phyloP scores from a whole-genome alignment of 2,888 invertebrate genomes.

The Lasioglossum morio region DNA sequence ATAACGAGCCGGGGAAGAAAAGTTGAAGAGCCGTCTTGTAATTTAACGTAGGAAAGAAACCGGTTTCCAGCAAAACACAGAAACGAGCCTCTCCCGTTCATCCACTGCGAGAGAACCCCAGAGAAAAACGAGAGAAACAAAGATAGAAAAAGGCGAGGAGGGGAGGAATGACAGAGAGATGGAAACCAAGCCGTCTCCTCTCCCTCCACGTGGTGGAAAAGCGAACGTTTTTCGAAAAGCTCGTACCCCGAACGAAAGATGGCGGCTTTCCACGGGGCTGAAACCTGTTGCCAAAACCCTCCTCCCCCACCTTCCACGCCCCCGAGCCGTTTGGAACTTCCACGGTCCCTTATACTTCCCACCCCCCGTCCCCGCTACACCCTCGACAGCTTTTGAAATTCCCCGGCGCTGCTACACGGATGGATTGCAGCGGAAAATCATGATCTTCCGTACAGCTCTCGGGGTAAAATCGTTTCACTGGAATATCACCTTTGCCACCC shows the following conservation, averaged over 20 bases:
- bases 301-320: slow-evolving; percentile 61
- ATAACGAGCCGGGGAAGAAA: slow-evolving; percentile 66
- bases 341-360: slow-evolving; percentile 39
- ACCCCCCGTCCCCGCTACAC: slow-evolving; percentile 20
- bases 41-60: slow-evolving; percentile 78
- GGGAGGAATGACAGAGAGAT: neutral
- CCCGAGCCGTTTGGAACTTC: slow-evolving; percentile 47
- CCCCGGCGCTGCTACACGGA: slow-evolving; percentile 50
- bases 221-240: slow-evolving; percentile 81
- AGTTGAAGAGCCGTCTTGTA: slow-evolving; percentile 74
- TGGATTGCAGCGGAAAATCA: slow-evolving; percentile 40
- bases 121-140: slow-evolving; percentile 27
- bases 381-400: slow-evolving; percentile 54
- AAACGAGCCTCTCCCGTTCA: slow-evolving; percentile 55
- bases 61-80: slow-evolving; percentile 81
- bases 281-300: slow-evolving; percentile 82
- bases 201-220: slow-evolving; percentile 51
- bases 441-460: slow-evolving; percentile 58
- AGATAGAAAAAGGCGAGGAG: neutral
- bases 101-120: slow-evolving; percentile 36
- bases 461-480: slow-evolving; percentile 70
- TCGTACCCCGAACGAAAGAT: slow-evolving; percentile 63
- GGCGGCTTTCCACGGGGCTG: slow-evolving; percentile 74
- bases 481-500: slow-evolving; percentile 57
- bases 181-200: neutral